These are phyloP conservation scores for Glandiceps talaboti DNA, from an alignment of 53 echinoderm and acorn worm species.

Conservation along the genomic window DNA sequence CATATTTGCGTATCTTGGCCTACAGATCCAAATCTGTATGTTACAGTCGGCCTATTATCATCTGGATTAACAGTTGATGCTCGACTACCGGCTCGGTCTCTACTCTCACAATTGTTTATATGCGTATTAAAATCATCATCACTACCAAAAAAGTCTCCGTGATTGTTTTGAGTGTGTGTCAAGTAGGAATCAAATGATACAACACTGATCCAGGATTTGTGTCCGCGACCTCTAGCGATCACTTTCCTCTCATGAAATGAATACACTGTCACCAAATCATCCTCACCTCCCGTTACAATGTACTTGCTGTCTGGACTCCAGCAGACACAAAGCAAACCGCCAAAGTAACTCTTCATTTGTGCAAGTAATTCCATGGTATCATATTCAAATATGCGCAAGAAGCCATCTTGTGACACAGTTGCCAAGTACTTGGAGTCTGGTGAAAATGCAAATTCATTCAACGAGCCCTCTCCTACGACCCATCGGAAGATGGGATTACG, in stretches of 20 bases:
- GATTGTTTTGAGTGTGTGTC: constrained; percentile 58
- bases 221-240: constrained; percentile 72
- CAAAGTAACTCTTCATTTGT: constrained; percentile 99
- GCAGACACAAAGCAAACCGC: constrained; percentile 88
- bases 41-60: constrained; percentile 54
- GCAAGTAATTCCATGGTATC: constrained; percentile 89
- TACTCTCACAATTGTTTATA: constrained; percentile 23
- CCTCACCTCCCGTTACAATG: constrained; percentile 85
- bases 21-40: constrained; percentile 88
- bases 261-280: constrained; percentile 89
- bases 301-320: constrained; percentile 97
- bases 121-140: constrained; percentile 75
- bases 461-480: constrained; percentile 84
- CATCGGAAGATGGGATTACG: constrained; percentile 92
- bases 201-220: constrained; percentile 86
- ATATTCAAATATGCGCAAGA: constrained; percentile 86
- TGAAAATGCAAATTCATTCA: constrained; percentile 92
- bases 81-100: constrained; percentile 79
- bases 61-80: constrained; percentile 46
- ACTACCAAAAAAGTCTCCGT: constrained; percentile 68
- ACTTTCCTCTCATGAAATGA: constrained; percentile 77
- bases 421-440: constrained; percentile 74
- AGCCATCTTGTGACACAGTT: constrained; percentile 88
- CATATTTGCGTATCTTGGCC: constrained; percentile 96
- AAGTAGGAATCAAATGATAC: constrained; percentile 89